Percentiles rank a stretch among this genome's conserved stretches.
Conservation (phyloP, 2,797 vertebrate species). For the Fundulus diaphanus region DNA sequence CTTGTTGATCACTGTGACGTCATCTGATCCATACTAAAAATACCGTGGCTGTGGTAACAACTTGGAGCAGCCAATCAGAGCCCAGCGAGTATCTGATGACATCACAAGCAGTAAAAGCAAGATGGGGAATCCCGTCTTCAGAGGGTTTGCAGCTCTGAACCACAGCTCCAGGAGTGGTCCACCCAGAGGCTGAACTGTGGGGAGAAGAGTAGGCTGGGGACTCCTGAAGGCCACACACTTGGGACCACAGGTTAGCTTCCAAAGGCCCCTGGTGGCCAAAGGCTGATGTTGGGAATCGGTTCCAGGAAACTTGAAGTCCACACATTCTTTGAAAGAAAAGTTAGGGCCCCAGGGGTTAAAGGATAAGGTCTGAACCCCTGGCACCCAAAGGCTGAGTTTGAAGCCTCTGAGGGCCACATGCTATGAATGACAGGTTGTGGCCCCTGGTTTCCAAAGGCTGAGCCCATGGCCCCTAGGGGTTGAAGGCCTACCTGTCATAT, state of each 20-base stretch:
- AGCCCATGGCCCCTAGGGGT: not conserved
- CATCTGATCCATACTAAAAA: constrained; percentile 32
- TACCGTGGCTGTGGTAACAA: not conserved
- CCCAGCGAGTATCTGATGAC: constrained; percentile 60
- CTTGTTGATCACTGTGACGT: constrained; percentile 13
- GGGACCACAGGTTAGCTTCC: not conserved
- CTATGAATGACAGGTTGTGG: not conserved
- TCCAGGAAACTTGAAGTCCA: not conserved
- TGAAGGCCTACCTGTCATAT: not conserved
- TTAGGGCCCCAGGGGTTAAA: not conserved
- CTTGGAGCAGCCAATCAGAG: too few species aligned
- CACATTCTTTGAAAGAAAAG: too few species aligned
- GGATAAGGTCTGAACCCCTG: not conserved
- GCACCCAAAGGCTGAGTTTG: too few species aligned
- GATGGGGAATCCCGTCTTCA: constrained; percentile 67
- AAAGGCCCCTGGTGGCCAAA: too few species aligned
- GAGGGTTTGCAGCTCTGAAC: not conserved
- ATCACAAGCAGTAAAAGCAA: constrained; percentile 68
- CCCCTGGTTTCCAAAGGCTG: too few species aligned
- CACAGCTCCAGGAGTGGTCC: not conserved
- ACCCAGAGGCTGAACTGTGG: too few species aligned
- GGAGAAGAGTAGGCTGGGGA: not conserved
- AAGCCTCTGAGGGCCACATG: not conserved
- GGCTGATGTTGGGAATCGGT: not conserved
- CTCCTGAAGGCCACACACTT: not conserved